Evolutionary conservation across 2,113 vertebrate genomes (phyloP).

Genomic region (Gorilla gorilla): DNA sequence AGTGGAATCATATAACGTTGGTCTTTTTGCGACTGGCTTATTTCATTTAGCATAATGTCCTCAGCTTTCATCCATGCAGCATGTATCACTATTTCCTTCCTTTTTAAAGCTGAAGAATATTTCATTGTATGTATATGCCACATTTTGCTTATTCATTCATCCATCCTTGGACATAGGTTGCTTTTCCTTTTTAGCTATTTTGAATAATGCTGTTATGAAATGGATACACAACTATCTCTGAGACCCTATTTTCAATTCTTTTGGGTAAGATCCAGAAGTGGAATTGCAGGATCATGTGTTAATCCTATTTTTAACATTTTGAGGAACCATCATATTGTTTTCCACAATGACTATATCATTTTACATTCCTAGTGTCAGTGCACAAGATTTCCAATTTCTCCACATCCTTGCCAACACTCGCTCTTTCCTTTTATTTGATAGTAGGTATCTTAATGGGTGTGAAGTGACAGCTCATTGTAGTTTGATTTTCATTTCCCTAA

Average conservation of each 20-base stretch:
- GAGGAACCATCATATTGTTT: not conserved
- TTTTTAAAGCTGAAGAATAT: not conserved
- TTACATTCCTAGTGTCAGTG: not conserved
- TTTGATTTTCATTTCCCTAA: not conserved
- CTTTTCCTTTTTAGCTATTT: not conserved
- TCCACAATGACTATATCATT: not conserved
- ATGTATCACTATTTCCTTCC: not conserved
- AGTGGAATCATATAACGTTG: not conserved
- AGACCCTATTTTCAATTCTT: not conserved
- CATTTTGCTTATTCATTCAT: not conserved
- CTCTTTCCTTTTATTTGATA: not conserved
- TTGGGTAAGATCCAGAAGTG: not conserved
- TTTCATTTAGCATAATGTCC: too few species aligned
- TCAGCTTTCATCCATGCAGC: too few species aligned
- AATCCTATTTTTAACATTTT: constrained; percentile 16
- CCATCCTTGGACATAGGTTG: not conserved
- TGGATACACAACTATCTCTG: too few species aligned
- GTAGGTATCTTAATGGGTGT: not conserved
- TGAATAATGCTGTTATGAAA: not conserved
- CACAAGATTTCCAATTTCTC: not conserved
- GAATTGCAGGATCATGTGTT: not conserved
- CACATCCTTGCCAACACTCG: not conserved
- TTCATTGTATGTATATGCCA: rapidly evolving
- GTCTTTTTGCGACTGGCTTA: too few species aligned
- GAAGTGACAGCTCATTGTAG: not conserved